These are phyloP conservation scores for Drosophila nigritarsus DNA, from an alignment of 2,888 invertebrate species.

Conservation along the genomic window DNA sequence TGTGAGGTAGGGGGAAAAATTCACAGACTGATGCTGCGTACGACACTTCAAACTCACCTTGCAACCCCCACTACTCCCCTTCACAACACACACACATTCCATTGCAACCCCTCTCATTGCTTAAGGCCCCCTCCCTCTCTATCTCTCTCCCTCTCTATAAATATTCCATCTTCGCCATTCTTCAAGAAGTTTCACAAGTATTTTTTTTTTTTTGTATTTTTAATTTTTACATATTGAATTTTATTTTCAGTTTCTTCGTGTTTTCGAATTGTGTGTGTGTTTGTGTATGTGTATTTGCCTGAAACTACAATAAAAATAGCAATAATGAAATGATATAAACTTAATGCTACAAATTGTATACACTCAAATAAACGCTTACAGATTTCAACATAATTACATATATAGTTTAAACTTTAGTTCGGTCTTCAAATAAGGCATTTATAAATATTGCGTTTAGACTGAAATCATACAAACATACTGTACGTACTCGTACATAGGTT, in stretches of 20 bases:
- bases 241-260: slow-evolving; percentile 64
- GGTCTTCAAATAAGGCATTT: slow-evolving; percentile 61
- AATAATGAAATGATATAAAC: slow-evolving; percentile 64
- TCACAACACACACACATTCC: slow-evolving; percentile 14
- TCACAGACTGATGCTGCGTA: neutral
- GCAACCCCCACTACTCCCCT: slow-evolving; percentile 14
- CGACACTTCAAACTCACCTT: slow-evolving; percentile 17
- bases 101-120: slow-evolving; percentile 28
- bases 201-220: slow-evolving; percentile 36
- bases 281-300: slow-evolving; percentile 35
- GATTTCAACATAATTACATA: slow-evolving; percentile 38
- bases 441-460: slow-evolving; percentile 59
- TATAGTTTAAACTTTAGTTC: slow-evolving; percentile 15
- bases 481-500: slow-evolving; percentile 1
- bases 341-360: slow-evolving; percentile 56
- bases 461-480: slow-evolving; percentile 12
- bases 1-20: neutral
- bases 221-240: slow-evolving; percentile 71
- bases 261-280: slow-evolving; percentile 32
- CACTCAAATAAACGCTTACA: slow-evolving; percentile 33
- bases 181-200: slow-evolving; percentile 24
- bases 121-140: neutral
- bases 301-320: slow-evolving; percentile 68
- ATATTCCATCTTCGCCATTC: neutral
- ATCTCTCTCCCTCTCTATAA: neutral